phyloP scores from a whole-genome alignment of 37 sponge, comb jelly and placozoan genomes.

The Bolinopsis microptera region DNA sequence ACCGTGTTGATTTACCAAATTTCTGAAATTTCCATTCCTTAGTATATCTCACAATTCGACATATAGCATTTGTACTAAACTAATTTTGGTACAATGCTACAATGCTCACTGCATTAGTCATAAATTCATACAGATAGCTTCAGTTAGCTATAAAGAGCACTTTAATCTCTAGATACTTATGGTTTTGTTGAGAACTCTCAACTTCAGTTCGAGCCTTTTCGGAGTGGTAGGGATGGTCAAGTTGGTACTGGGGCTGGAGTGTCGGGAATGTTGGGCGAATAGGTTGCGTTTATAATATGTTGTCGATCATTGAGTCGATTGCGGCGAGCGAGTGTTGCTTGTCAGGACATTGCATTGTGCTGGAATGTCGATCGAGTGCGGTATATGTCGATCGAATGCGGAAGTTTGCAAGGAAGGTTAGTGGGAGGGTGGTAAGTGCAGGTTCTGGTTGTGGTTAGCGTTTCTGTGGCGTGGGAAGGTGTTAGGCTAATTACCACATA shows the following conservation, averaged over 20 bases:
- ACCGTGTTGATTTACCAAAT: slow-evolving; percentile 14
- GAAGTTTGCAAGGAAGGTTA: not conserved
- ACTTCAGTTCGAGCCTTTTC: slow-evolving; percentile 43
- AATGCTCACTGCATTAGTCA: not conserved
- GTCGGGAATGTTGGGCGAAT: slow-evolving; percentile 18
- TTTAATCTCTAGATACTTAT: not conserved
- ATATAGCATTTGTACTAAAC: too few relatives aligned
- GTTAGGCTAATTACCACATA: too few relatives aligned
- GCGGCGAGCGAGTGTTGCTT: slow-evolving; percentile 31
- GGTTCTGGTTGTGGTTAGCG: not conserved
- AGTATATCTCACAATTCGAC: not conserved
- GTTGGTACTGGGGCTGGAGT: not conserved
- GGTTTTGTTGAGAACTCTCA: slow-evolving; percentile 49
- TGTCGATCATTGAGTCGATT: not conserved
- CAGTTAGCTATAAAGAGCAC: too few relatives aligned
- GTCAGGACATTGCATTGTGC: not conserved
- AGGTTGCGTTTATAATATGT: not conserved
- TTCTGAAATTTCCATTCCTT: not conserved
- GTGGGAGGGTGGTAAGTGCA: not conserved
- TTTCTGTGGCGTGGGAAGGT: not conserved
- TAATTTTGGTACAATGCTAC: too few relatives aligned
- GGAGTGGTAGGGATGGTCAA: slow-evolving; percentile 21
- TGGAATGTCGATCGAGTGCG: not conserved
- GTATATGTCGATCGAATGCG: not conserved
- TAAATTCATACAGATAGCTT: not conserved